Evolutionary conservation across 2,113 vertebrate species (phyloP).

Genomic region (Panurus biarmicus): DNA sequence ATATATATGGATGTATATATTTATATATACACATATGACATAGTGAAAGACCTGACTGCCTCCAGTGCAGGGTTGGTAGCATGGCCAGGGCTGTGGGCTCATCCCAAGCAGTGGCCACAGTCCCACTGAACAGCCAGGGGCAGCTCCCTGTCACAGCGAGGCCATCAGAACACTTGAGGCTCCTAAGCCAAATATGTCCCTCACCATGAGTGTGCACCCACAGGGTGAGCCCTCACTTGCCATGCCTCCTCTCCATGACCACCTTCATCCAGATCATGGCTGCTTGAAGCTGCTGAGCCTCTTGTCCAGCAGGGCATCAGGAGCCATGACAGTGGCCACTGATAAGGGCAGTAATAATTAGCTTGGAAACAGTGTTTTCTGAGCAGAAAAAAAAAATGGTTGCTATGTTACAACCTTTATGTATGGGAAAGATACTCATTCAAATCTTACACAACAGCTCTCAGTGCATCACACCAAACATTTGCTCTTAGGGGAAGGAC

Average conservation of each 20-base stretch:
- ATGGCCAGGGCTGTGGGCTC: not conserved
- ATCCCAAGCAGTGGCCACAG: not conserved
- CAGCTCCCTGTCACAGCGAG: fast-evolving
- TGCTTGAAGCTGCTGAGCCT: not conserved
- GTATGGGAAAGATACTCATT: not conserved
- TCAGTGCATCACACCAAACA: not conserved
- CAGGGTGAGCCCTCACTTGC: not conserved
- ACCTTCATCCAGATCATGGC: fast-evolving
- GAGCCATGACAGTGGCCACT: not conserved
- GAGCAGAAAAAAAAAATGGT: not conserved
- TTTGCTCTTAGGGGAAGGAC: not conserved
- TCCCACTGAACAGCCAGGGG: not conserved
- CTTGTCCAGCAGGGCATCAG: not conserved
- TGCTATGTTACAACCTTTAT: not conserved
- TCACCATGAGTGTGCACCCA: fast-evolving
- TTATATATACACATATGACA: fast-evolving
- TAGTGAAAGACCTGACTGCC: not conserved
- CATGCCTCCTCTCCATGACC: not conserved
- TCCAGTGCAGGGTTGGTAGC: not conserved
- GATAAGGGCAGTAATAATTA: not conserved
- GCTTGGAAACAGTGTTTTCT: not conserved
- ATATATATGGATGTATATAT: not conserved
- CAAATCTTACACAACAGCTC: not conserved
- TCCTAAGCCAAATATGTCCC: not conserved
- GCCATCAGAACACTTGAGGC: fast-evolving